These are phyloP conservation scores for Acropternis orthonyx DNA, from an alignment of 2,797 vertebrate genomes.

Conservation along the genomic window DNA sequence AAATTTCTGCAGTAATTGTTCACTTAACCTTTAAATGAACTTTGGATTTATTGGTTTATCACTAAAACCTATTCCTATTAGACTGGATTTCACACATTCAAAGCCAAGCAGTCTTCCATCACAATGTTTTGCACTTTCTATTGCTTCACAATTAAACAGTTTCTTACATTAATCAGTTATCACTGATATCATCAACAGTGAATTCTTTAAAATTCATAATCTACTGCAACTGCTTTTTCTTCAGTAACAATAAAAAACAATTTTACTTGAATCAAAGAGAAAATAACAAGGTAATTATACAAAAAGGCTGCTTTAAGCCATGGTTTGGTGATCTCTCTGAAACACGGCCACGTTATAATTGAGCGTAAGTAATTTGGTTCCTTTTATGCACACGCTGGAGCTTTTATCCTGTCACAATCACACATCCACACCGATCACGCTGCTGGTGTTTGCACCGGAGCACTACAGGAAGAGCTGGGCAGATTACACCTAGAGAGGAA, in stretches of 20 bases:
- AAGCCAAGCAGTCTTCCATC: not conserved
- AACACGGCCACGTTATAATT: not conserved
- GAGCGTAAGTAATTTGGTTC: slow-evolving; percentile 1
- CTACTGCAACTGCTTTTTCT: not conserved
- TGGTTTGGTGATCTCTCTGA: not conserved
- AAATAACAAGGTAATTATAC: not conserved
- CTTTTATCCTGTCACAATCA: slow-evolving; percentile 6
- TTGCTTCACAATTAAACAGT: not conserved
- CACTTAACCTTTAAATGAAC: not conserved
- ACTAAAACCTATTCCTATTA: not conserved
- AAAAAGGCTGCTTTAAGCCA: not conserved
- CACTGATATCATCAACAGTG: not conserved
- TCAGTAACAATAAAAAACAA: not conserved
- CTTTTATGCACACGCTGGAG: not conserved
- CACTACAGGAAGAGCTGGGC: not conserved
- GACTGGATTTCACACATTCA: not conserved
- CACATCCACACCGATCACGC: not conserved
- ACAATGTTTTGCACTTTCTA: not conserved
- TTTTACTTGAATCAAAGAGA: not conserved
- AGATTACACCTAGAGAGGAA: not conserved
- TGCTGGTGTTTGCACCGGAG: fast-evolving
- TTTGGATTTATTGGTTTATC: not conserved
- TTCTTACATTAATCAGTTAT: not conserved
- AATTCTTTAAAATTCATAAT: not conserved
- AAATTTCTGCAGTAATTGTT: not conserved